phyloP scores from a whole-genome alignment of 2,113 vertebrate genomes.

The Laterallus jamaicensis region DNA sequence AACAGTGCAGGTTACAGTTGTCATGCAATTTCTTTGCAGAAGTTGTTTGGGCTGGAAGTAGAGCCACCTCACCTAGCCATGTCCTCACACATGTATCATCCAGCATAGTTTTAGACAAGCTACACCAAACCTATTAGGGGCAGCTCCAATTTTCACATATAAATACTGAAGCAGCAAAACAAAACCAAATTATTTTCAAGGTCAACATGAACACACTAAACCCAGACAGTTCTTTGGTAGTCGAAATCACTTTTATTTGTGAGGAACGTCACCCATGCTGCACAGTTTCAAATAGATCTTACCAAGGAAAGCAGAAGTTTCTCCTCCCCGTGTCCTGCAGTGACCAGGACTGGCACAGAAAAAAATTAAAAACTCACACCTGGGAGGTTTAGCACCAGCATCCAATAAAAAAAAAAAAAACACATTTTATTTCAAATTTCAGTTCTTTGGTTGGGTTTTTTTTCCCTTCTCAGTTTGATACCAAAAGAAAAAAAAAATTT shows the following conservation, averaged over 20 bases:
- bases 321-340: slow-evolving; percentile 69
- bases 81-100: neutral
- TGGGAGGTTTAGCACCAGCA: slow-evolving; percentile 80
- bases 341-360: slow-evolving; percentile 73
- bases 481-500: slow-evolving; percentile 34
- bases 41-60: neutral
- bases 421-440: slow-evolving; percentile 70
- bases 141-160: neutral
- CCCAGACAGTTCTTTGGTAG: neutral
- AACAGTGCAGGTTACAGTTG: neutral
- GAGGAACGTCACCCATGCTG: slow-evolving; percentile 71
- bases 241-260: slow-evolving; percentile 74
- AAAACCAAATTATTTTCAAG: neutral
- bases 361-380: slow-evolving; percentile 65
- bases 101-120: neutral
- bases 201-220: neutral
- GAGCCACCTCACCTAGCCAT: neutral
- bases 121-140: neutral
- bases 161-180: neutral
- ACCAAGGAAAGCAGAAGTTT: slow-evolving; percentile 69
- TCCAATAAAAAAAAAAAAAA: slow-evolving; percentile 72
- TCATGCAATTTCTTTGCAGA: neutral
- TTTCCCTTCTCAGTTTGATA: slow-evolving; percentile 67
- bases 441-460: slow-evolving; percentile 68
- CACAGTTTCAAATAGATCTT: slow-evolving; percentile 73